Base-by-base conservation (phyloP, 1,140 invertebrate genomes). In the Penaeus vannamei region DNA sequence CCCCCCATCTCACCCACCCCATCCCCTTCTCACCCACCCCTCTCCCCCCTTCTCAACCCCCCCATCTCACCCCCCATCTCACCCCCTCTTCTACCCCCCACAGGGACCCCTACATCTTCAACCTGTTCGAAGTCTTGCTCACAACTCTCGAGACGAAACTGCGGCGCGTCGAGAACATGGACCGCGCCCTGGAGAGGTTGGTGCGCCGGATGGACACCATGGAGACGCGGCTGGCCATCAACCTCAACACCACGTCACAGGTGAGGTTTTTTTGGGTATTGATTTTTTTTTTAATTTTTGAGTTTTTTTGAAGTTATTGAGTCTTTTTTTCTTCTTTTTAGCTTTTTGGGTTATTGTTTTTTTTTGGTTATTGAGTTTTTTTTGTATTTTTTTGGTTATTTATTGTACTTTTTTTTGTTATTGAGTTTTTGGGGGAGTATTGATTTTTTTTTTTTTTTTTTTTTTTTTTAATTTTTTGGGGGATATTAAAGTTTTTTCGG, bases 91-190 rank as follows among this genome's bases (percentile, higher is more conserved):
- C 92, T 91, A 92, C 93, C 93, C 94, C 92, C 96, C 96, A 77
- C 95, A 97, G 97, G 93, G 97, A 97, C 92, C 96, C 97, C 92
- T 97, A 97, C 92, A 94, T 97, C 64, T 96, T 97, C 93, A 96
- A 97, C 92, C 96, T 98, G 59, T 97, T 97, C 93, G 97, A 97
- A 93, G 96, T 97, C 19, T 96, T 97, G 90, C 96, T 97, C 32
- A 97, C 96, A 86, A 97, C 96, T 22, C 93, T 98, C 90, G 97
- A 98, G 92, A 96, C 96, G 20, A 97, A 97, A 94, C 93, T 98
- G 7, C 96, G 97, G 92, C 94, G 96, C 87, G 97, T 97, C 91
- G 97, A 97, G 92, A 97, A 97, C 92, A 92, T 98, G 76, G 97
- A 97, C 92, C 96, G 96, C 92, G 96, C 96, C 0, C 96, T 97